Base-by-base conservation (phyloP, 1,140 invertebrate genomes). In the Neoseiulus cucumeris region DNA sequence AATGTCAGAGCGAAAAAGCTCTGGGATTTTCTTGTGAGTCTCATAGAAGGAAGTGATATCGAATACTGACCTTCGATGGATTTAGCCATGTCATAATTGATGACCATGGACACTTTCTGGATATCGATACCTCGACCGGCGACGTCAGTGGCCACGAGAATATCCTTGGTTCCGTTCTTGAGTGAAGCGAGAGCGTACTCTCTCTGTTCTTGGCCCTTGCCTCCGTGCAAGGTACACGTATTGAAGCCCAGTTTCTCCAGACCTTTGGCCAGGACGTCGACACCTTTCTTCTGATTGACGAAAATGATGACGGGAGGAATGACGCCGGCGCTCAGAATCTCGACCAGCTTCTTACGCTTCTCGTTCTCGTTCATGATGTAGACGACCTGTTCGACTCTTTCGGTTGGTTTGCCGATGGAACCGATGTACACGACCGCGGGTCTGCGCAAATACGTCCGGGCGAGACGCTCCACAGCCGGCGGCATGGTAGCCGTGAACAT, bases 401-500 rank as follows among this genome's bases (percentile, higher is more conserved):
- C 96, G 1, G 90, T 91, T 5, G 96, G 96, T 80, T 95, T 96
- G 73, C 95, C 95, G 68, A 90, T 84, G n/a, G 91, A 92, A 66
- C 96, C 95, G 71, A 98, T 98, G 73, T 98, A 97, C 0, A 99
- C 96, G 5, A 96, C 87, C 9, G 94, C 91, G 2, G 96, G 96
- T 72, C 96, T 80, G 66, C 96, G 80, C 7, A 99, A 76, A 78
- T 98, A 99, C 33, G 86, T 91, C 69, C 92, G 81, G 0, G 96
- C 96, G 55, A 99, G 77, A 70, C 95, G 80, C 78, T 99, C 96
- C 1, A 99, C 92, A 7, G 93, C 88, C 1, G 95, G 85, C 7
- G 93, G 93, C 96, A 99, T 99, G 71, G 96, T 99, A 18, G 96
- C 96, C 44, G 96, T 99, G 77, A 99, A 99, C 96, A 99, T 99